A percentile compares a stretch with the other conserved stretches of the same genome.
Conservation (phyloP, 1,140 invertebrate genomes). For the Fopius arisanus region DNA sequence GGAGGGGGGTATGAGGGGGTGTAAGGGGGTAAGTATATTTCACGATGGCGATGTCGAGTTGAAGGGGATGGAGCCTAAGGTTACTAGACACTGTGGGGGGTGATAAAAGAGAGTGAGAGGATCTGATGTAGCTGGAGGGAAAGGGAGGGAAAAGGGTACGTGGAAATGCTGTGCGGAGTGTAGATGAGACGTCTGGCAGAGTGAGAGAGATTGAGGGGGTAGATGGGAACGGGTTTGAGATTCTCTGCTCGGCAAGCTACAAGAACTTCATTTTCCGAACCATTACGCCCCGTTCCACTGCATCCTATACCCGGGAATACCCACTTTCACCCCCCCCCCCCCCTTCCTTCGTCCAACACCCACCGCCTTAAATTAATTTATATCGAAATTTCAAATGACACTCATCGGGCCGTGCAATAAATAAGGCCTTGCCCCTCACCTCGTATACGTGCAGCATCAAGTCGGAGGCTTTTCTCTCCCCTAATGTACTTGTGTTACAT, state of each 20-base stretch:
- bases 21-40: constrained; percentile 43
- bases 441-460: background rate
- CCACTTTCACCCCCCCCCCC: constrained; percentile 43
- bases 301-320: constrained; percentile 41
- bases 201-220: constrained; percentile 10
- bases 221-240: constrained; percentile 38
- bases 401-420: constrained; percentile 55
- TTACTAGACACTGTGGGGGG: background rate
- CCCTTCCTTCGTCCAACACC: background rate
- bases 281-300: constrained; percentile 55
- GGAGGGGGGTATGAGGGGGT: too few relatives aligned
- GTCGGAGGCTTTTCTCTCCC: background rate
- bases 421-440: constrained; percentile 39
- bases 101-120: constrained; percentile 19
- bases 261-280: constrained; percentile 63
- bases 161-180: constrained; percentile 14
- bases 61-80: constrained; percentile 30
- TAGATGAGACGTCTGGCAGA: background rate
- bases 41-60: constrained; percentile 41
- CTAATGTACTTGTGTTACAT: constrained; percentile 16
- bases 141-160: background rate
- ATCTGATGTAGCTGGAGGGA: background rate
- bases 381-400: constrained; percentile 63
- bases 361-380: constrained; percentile 60
- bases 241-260: constrained; percentile 52